phyloP scores from a whole-genome alignment of 2,888 invertebrate species.

The Malacosoma neustria region DNA sequence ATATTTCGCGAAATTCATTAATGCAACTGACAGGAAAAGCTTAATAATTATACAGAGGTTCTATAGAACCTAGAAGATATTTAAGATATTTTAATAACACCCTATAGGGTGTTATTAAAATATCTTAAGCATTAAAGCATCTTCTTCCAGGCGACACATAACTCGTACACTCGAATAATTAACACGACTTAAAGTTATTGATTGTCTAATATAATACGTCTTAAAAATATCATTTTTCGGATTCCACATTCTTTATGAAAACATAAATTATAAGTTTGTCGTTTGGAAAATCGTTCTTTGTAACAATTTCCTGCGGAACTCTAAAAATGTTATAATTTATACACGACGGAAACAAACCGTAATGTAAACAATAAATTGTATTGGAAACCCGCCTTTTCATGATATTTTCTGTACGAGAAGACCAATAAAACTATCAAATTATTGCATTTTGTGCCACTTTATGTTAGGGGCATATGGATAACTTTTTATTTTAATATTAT shows the following conservation, averaged over 20 bases:
- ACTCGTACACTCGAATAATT: no score
- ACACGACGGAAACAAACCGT: constrained; percentile 57
- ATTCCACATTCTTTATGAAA: background rate
- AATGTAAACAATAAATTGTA: constrained; percentile 55
- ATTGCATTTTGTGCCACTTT: constrained; percentile 46
- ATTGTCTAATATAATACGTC: no score
- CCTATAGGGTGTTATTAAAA: no score
- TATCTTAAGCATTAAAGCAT: no score
- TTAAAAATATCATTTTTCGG: no score
- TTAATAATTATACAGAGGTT: no score
- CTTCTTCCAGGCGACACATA: no score
- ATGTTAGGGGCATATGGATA: constrained; percentile 44
- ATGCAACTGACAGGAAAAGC: no score
- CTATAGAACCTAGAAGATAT: no score
- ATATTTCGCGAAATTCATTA: no score
- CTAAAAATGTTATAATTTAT: constrained; percentile 32
- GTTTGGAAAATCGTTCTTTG: background rate
- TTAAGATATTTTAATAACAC: no score
- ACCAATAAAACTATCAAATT: constrained; percentile 68
- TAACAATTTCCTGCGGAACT: constrained; percentile 1
- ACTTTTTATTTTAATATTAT: constrained; percentile 44
- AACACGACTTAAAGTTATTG: no score
- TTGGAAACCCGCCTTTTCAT: constrained; percentile 41
- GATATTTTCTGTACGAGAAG: constrained; percentile 40
- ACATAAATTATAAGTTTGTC: background rate